Evolutionary conservation across 2,888 invertebrate genomes (phyloP).

Genomic region (Boloria selene): DNA sequence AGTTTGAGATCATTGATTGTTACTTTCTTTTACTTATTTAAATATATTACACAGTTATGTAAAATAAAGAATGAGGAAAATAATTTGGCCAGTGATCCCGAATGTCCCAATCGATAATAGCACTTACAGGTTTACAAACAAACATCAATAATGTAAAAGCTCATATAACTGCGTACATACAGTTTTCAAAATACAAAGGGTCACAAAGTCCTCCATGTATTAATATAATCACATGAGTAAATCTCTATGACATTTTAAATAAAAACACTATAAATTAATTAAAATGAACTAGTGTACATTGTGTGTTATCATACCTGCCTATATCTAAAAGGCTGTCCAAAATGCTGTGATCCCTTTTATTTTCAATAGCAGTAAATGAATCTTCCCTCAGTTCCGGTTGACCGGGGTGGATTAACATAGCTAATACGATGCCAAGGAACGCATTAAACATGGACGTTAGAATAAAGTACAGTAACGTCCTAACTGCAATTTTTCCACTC

Average conservation of each 20-base stretch:
- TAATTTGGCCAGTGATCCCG: too few relatives aligned
- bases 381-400: slow-evolving; percentile 85
- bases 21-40: too few relatives aligned
- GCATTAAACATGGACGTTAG: slow-evolving; percentile 91
- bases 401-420: slow-evolving; percentile 89
- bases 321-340: slow-evolving; percentile 94
- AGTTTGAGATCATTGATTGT: neutral
- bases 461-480: slow-evolving; percentile 91
- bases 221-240: too few relatives aligned
- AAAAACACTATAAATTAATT: slow-evolving; percentile 10
- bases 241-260: neutral
- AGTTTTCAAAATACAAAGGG: too few relatives aligned
- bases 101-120: too few relatives aligned
- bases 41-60: too few relatives aligned
- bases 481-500: slow-evolving; percentile 92
- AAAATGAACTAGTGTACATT: neutral
- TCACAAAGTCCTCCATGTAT: too few relatives aligned
- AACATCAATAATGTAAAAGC: too few relatives aligned
- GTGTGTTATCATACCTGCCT: slow-evolving; percentile 84
- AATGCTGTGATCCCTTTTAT: slow-evolving; percentile 85
- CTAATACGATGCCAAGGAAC: slow-evolving; percentile 88
- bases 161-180: too few relatives aligned
- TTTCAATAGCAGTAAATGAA: slow-evolving; percentile 63
- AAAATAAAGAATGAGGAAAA: too few relatives aligned
- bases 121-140: too few relatives aligned